phyloP scores from a whole-genome alignment of 2,113 vertebrate species.

The Chlorodrepanis virens region DNA sequence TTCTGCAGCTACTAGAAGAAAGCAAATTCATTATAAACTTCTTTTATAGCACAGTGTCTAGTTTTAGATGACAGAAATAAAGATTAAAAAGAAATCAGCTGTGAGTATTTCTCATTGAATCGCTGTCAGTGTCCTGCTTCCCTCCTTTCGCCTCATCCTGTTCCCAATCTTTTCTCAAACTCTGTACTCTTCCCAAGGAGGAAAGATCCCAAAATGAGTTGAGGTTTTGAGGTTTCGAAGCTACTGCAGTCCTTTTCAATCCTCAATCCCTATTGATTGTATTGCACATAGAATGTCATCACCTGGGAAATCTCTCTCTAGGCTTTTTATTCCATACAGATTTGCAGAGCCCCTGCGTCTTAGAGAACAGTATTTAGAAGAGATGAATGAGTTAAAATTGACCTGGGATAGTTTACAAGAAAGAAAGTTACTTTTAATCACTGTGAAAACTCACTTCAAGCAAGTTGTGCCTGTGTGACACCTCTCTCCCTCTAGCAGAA shows the following conservation, averaged over 20 bases:
- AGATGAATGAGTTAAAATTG: neutral
- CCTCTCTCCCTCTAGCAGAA: neutral
- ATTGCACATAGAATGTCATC: neutral
- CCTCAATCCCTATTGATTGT: neutral
- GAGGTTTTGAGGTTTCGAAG: neutral
- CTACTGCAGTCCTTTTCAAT: neutral
- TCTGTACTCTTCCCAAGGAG: neutral
- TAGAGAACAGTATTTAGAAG: neutral
- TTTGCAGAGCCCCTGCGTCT: neutral
- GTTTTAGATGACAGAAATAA: neutral
- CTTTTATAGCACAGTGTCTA: neutral
- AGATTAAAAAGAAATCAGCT: neutral
- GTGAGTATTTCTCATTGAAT: neutral
- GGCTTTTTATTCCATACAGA: neutral
- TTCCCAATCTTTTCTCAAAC: neutral
- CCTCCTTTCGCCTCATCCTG: neutral
- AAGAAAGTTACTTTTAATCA: neutral
- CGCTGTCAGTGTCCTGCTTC: neutral
- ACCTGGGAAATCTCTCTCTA: neutral
- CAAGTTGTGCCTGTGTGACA: neutral
- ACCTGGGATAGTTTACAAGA: neutral
- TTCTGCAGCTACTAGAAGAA: conserved; percentile 6
- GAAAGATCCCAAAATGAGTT: neutral
- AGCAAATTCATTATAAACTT: neutral
- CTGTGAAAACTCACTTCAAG: neutral